Evolutionary conservation across 2,797 vertebrate species (phyloP).

Genomic region (Crocidura indochinensis): DNA sequence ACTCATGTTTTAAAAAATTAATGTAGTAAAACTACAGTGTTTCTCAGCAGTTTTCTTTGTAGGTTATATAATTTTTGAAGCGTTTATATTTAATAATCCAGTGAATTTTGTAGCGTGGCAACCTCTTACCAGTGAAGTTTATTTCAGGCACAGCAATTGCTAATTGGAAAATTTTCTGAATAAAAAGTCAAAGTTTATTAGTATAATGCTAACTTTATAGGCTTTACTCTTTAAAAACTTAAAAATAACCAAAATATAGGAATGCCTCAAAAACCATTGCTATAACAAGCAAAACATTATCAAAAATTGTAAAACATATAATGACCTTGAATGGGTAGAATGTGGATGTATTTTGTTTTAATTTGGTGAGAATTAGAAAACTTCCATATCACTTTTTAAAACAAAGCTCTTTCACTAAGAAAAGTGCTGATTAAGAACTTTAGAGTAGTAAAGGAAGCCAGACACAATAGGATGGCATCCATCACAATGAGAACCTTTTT

Average conservation of each 20-base stretch:
- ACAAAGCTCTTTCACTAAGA: slow-evolving; percentile 34
- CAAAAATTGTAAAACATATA: background rate
- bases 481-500: slow-evolving; percentile 37
- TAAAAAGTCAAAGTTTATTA: background rate
- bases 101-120: too few species aligned
- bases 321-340: background rate
- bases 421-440: slow-evolving; percentile 30
- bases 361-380: background rate
- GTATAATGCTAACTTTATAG: background rate
- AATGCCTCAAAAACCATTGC: background rate
- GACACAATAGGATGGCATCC: background rate
- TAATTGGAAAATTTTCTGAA: too few species aligned
- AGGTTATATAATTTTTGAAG: background rate
- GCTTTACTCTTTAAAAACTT: background rate
- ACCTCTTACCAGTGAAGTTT: too few species aligned
- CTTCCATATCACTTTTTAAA: slow-evolving; percentile 53
- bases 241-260: background rate
- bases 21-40: background rate
- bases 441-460: background rate
- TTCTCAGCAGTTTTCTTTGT: background rate
- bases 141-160: too few species aligned
- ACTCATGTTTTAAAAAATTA: background rate
- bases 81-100: too few species aligned
- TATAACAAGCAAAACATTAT: background rate
- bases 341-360: background rate